Conservation (phyloP, 2,797 vertebrate genomes). For the Lagorchestes hirsutus region DNA sequence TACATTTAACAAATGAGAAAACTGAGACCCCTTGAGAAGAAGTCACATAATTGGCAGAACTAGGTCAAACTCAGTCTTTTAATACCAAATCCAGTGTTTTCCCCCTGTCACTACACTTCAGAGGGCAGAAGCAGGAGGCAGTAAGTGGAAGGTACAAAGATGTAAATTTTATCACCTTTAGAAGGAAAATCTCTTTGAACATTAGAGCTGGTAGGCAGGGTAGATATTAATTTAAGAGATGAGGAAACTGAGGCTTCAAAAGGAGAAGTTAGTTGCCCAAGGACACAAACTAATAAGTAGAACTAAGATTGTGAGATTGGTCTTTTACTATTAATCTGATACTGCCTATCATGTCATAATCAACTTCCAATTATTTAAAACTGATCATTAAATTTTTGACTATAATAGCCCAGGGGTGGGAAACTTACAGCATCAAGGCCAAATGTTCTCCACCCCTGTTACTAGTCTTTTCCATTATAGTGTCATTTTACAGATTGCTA, state of each 20-base stretch:
- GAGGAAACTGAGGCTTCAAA: conserved; percentile 8
- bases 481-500: not conserved
- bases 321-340: conserved; percentile 1
- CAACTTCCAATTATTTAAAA: conserved; percentile 29
- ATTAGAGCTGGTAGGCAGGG: not conserved
- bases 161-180: not conserved
- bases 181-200: not conserved
- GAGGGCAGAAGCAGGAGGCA: not conserved
- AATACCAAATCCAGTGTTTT: not conserved
- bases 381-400: conserved; percentile 38
- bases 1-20: not conserved
- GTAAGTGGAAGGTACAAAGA: not conserved
- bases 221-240: conserved; percentile 18
- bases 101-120: not conserved
- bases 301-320: not conserved
- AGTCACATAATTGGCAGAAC: not conserved
- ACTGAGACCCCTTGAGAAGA: not conserved
- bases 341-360: not conserved
- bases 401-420: not conserved
- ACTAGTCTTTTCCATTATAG: conserved; percentile 21
- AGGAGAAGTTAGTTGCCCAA: not conserved
- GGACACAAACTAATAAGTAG: conserved; percentile 1
- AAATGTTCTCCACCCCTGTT: too few species aligned
- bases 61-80: not conserved
- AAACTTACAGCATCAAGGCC: too few species aligned